These are phyloP conservation scores for Laspeyria flexula DNA, from an alignment of 2,888 invertebrate species.

Conservation along the genomic window DNA sequence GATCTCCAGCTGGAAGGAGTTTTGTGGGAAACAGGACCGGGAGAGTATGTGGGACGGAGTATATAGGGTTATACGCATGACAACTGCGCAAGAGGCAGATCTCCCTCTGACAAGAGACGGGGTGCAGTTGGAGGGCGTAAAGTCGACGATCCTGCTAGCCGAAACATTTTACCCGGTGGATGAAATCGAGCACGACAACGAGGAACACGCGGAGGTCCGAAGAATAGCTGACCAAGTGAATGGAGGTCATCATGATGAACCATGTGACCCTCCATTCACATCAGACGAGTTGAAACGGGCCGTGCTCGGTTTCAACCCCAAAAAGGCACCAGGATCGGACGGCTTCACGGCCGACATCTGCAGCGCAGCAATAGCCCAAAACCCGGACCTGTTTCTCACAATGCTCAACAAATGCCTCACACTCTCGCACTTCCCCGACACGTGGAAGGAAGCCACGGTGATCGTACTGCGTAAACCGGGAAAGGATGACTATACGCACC, in stretches of 20 bases:
- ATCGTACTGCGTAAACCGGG: conserved; percentile 12
- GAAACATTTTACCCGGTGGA: neutral
- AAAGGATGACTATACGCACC: too few species aligned
- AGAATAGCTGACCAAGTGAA: neutral
- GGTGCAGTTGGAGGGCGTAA: neutral
- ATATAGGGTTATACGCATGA: neutral
- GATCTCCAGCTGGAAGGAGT: too few species aligned
- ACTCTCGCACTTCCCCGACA: conserved; percentile 2
- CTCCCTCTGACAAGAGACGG: neutral
- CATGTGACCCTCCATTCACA: too few species aligned
- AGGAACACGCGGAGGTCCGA: neutral
- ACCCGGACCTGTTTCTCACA: too few species aligned
- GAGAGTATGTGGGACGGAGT: neutral
- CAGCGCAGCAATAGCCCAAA: too few species aligned
- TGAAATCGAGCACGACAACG: too few species aligned
- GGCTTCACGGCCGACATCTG: too few species aligned
- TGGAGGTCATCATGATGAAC: too few species aligned
- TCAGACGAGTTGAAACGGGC: neutral
- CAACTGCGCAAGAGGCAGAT: neutral
- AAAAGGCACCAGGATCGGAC: too few species aligned
- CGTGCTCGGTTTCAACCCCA: too few species aligned
- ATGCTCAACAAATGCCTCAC: conserved; percentile 7
- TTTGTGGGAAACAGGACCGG: too few species aligned
- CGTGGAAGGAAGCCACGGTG: conserved; percentile 6
- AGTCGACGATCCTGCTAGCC: neutral